Conservation (phyloP, 2,888 invertebrate genomes). For the Coremacera marginata region DNA sequence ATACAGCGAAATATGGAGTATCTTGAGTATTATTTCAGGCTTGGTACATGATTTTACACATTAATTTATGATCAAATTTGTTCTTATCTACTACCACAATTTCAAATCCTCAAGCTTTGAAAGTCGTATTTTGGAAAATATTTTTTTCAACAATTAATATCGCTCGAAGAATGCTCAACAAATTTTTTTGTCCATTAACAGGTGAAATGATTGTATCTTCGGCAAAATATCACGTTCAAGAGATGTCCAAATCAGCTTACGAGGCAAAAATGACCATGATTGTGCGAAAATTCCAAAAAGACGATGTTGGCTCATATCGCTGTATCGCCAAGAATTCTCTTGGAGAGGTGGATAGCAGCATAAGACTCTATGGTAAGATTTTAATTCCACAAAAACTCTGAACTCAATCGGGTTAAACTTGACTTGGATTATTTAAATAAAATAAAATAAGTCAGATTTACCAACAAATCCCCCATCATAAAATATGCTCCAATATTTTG, state of each 20-base stretch:
- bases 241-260: slow-evolving; percentile 79
- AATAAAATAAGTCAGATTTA: slow-evolving; percentile 1
- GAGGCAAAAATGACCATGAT: slow-evolving; percentile 86
- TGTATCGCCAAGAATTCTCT: slow-evolving; percentile 90
- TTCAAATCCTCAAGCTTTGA: too few species aligned
- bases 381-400: not conserved
- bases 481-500: slow-evolving; percentile 17
- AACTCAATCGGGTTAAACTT: not conserved
- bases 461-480: slow-evolving; percentile 12
- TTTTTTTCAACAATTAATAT: too few species aligned
- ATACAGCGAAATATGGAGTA: too few species aligned
- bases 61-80: too few species aligned
- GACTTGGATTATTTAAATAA: not conserved
- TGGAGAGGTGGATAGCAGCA: slow-evolving; percentile 89
- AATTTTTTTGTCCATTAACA: slow-evolving; percentile 62
- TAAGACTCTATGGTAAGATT: slow-evolving; percentile 84
- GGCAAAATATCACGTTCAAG: slow-evolving; percentile 82
- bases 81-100: too few species aligned
- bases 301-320: slow-evolving; percentile 85
- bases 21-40: too few species aligned
- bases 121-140: too few species aligned
- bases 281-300: slow-evolving; percentile 79
- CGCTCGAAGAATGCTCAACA: too few species aligned
- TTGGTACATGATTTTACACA: too few species aligned
- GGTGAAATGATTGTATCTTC: slow-evolving; percentile 89